Percentiles rank a stretch among this genome's conserved stretches.
These are phyloP conservation scores for Discoglossus pictus DNA, from an alignment of 2,797 vertebrate species.

Conservation along the genomic window DNA sequence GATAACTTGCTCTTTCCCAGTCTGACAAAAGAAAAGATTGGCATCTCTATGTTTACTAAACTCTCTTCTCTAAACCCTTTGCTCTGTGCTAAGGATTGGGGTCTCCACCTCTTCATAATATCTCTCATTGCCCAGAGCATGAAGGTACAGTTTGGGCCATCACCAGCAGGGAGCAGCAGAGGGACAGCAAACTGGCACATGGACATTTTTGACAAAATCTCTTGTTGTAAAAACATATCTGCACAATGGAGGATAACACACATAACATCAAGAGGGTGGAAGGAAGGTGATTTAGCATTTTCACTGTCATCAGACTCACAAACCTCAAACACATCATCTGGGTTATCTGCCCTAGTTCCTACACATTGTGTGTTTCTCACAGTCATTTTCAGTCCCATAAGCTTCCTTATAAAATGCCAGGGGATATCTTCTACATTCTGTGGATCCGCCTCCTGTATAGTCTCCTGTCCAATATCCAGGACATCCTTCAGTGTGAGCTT, in stretches of 20 bases:
- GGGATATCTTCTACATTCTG: neutral
- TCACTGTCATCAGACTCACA: neutral
- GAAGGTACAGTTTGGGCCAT: slow-evolving; percentile 58
- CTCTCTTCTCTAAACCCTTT: slow-evolving; percentile 61
- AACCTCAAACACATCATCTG: neutral
- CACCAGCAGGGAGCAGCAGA: slow-evolving; percentile 69
- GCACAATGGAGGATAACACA: slow-evolving; percentile 73
- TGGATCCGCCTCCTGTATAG: neutral
- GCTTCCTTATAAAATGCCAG: too few relatives aligned
- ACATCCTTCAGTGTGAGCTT: slow-evolving; percentile 5
- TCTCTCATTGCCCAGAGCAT: slow-evolving; percentile 76
- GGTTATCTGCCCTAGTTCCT: neutral
- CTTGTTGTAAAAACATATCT: slow-evolving; percentile 76
- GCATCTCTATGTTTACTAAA: slow-evolving; percentile 64
- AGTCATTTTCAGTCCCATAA: too few relatives aligned
- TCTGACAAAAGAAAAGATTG: slow-evolving; percentile 62
- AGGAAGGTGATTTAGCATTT: neutral
- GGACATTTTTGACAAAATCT: slow-evolving; percentile 62
- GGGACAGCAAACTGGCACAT: slow-evolving; percentile 72
- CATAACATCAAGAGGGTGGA: slow-evolving; percentile 75
- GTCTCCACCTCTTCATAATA: slow-evolving; percentile 69
- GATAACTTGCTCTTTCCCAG: slow-evolving; percentile 65
- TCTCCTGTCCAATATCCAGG: slow-evolving; percentile 11
- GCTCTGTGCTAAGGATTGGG: slow-evolving; percentile 50
- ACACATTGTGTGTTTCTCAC: neutral